These are phyloP conservation scores for Phylloscopus whistleri DNA, from an alignment of 2,113 vertebrate genomes.

Conservation along the genomic window DNA sequence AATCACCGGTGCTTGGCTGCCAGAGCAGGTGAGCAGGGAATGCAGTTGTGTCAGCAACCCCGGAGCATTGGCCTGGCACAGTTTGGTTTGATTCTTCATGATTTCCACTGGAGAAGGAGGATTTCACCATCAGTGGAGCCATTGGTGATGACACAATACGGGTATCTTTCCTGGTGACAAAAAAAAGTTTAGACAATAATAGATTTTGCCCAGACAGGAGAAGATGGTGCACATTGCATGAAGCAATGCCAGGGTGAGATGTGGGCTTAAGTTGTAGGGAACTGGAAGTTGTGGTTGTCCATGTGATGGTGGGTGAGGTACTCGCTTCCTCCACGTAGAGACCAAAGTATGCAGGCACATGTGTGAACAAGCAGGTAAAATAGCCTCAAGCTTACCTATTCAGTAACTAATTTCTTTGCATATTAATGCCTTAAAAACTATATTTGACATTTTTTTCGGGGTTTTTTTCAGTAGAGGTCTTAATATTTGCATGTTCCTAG, in stretches of 20 bases:
- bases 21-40: neutral
- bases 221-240: neutral
- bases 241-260: neutral
- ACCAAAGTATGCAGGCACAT: neutral
- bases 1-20: neutral
- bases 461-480: neutral
- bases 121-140: neutral
- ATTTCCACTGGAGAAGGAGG: neutral
- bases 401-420: neutral
- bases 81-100: neutral
- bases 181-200: fast-evolving
- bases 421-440: slow-evolving; percentile 14
- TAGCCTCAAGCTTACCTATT: neutral
- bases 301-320: neutral
- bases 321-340: neutral
- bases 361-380: neutral
- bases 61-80: fast-evolving
- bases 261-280: neutral
- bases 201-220: neutral
- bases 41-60: neutral
- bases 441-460: neutral
- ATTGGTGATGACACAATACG: neutral
- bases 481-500: neutral
- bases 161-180: neutral
- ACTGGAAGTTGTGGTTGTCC: neutral